Evolutionary conservation across 2,888 invertebrate species (phyloP), one percentile per base, ranked within the genome.

Genomic region (Leucoma salicis): DNA sequence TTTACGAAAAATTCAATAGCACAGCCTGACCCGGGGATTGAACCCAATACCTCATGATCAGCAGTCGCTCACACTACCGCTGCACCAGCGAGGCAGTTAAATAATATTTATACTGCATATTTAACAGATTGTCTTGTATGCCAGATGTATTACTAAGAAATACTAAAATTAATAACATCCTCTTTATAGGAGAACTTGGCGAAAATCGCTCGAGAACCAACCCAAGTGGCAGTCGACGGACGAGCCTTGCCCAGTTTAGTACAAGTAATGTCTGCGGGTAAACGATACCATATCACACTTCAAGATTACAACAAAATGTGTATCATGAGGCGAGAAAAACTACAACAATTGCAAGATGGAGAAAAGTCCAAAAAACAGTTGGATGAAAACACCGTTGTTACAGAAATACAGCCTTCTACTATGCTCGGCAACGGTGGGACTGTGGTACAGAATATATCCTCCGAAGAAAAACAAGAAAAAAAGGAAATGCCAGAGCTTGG

Each of bases 281-380:
- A 94, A 65, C 93, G 95, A 0, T 95, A 94, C 76, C 94, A 95
- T 71, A 93, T 95, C 60, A 94, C 94, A 2, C 91, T 95, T 24
- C 93, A 94, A 35, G 95, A 95, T 66, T 95, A 94, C 78, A 95
- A 95, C 77, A 94, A 95, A 53, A 94, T 94, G 94, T 94, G 94
- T 74, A 91, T 94, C 41, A 91, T 94, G 74, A 89, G 94, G 4
- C 84, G 93, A 0, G 94, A 94, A 70, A 92, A 93, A 49, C 78
- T 93, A 1, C 90, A 93, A 61, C 91, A 92, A 21, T 85, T 93
- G 16, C 91, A 91, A 38, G 91, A 91, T 67, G 78, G 79, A 0
- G 78, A 82, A 31, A 73, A 74, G 25, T 35, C 41, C 1, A 69
- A 41, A 21, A 50, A 51, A 47, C 60, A 66, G 0, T 55, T 69